Evolutionary conservation across 2,113 vertebrate species (phyloP).

Genomic region (Zosterops pallidus): DNA sequence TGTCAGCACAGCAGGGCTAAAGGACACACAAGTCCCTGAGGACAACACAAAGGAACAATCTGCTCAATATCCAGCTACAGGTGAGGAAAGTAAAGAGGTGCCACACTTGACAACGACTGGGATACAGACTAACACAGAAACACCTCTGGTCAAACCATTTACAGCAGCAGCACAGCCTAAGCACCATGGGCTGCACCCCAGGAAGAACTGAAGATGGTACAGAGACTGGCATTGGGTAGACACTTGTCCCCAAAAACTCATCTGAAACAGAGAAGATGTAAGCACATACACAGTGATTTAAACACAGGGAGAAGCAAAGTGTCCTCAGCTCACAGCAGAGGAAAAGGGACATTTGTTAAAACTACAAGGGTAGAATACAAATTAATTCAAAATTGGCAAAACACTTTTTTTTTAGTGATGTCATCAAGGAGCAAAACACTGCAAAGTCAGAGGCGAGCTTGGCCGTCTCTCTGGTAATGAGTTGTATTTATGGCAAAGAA

Average conservation of each 20-base stretch:
- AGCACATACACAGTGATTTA: background rate
- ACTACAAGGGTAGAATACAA: slow-evolving; percentile 27
- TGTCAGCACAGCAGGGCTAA: background rate
- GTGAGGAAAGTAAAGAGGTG: background rate
- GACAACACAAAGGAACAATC: background rate
- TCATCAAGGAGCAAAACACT: background rate
- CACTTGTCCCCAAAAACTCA: background rate
- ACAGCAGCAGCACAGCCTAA: background rate
- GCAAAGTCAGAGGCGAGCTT: slow-evolving; percentile 19
- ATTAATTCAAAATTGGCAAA: background rate
- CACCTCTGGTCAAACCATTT: background rate
- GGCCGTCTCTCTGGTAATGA: background rate
- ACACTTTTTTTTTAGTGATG: background rate
- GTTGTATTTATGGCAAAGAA: background rate
- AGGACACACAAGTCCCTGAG: rapidly evolving
- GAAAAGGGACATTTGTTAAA: background rate
- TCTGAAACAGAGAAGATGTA: background rate
- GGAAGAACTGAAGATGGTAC: background rate
- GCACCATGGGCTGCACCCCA: background rate
- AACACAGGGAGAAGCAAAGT: background rate
- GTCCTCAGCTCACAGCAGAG: background rate
- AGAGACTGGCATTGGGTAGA: background rate
- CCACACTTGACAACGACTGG: background rate
- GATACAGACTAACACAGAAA: background rate
- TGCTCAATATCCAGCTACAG: background rate